Base-by-base conservation (phyloP, 2,888 invertebrate species). In the Ormyrus pomaceus region DNA sequence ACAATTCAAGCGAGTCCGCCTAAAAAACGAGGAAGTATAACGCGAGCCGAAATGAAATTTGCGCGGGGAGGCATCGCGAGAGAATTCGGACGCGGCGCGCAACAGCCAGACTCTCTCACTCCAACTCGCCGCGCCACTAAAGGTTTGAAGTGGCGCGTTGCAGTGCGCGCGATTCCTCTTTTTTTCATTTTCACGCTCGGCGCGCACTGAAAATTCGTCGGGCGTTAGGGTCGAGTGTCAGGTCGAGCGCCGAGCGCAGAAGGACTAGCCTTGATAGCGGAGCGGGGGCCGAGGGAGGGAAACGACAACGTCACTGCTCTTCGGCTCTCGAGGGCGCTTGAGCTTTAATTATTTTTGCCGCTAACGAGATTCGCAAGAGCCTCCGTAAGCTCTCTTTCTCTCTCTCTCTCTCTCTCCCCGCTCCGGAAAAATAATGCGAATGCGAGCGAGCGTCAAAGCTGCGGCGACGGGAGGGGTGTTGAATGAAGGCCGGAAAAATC, bases 301-400 rank as follows among this genome's bases (percentile, higher is more conserved):
- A 53, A 45, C 34, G 50, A 34, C n/a, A 46, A 46, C 8, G 62
- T 6, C 19, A 13, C 69, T 11, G 61, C 75, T 77, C 68, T 62
- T 77, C 75, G 79, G 65, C 62, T 69, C 66, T 82, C 75, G 77
- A 82, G 82, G 65, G 61, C 55, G 53, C 82, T 77, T 55, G 64
- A 82, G 82, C 72, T 82, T 82, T 82, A 82, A 82, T 82, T 82
- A 82, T 82, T 82, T 82, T 82, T 77, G 64, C 75, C 77, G 80
- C 77, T 80, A 82, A 82, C 82, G 80, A 82, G 82, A 73, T 78
- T 82, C 82, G 75, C 65, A 53, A 66, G 58, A 45, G 62, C 69
- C 19, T 4, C 53, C 7, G 53, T 34, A 34, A 34, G 34, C 34
- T 34, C 34, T 34, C 34, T 34, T 4, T 34, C 34, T 34, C 34